Conservation (phyloP, 2,113 vertebrate species). For the Prinia subflava region DNA sequence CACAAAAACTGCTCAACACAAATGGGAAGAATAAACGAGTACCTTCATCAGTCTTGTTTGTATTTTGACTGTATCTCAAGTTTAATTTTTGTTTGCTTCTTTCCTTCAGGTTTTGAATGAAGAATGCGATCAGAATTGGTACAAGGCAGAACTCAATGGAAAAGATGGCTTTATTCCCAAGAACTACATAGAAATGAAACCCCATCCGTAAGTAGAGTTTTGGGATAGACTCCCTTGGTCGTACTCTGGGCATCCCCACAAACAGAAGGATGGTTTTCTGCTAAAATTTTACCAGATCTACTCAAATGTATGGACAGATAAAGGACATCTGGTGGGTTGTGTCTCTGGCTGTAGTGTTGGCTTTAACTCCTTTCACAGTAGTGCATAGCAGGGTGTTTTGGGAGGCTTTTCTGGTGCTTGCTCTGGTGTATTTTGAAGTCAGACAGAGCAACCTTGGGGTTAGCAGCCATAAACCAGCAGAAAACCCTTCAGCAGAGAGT, state of each 20-base stretch:
- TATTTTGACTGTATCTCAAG: background rate
- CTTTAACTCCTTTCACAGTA: background rate
- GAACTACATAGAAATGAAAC: constrained; percentile 99
- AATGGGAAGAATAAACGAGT: background rate
- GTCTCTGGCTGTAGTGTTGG: background rate
- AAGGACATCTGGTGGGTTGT: background rate
- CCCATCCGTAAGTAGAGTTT: constrained; percentile 89
- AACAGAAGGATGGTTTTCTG: background rate
- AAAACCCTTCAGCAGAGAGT: background rate
- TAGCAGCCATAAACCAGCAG: background rate
- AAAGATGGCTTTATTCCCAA: constrained; percentile 98
- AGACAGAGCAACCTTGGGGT: background rate
- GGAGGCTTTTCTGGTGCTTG: background rate
- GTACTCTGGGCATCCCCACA: background rate
- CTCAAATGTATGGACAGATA: background rate
- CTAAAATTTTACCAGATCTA: background rate
- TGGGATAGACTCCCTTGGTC: background rate
- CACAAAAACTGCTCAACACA: background rate
- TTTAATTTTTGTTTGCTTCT: background rate
- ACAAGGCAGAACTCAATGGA: constrained; percentile 96
- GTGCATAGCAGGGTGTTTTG: background rate
- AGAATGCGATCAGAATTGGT: constrained; percentile 94
- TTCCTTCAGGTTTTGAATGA: constrained; percentile 92
- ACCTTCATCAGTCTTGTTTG: background rate
- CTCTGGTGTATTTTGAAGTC: background rate